Evolutionary conservation across 2,888 invertebrate genomes (phyloP).

Genomic region (Polydesmus complanatus): DNA sequence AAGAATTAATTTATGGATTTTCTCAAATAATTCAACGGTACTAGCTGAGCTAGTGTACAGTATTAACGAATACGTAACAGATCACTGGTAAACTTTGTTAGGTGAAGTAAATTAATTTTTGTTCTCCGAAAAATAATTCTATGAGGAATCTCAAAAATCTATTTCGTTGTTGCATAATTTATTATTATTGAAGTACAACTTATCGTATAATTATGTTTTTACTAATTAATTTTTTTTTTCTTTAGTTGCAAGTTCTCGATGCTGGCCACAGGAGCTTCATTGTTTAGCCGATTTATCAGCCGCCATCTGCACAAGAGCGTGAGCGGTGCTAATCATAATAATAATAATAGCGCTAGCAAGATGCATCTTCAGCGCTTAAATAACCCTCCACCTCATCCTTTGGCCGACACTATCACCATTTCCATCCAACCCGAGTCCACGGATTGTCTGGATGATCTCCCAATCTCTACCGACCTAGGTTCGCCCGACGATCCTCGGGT

Average conservation of each 20-base stretch:
- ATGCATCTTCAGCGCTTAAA: conserved; percentile 4
- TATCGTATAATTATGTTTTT: too few relatives aligned
- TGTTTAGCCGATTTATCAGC: neutral
- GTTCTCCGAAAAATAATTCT: too few relatives aligned
- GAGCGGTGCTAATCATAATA: neutral
- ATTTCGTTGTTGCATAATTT: too few relatives aligned
- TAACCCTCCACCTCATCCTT: neutral
- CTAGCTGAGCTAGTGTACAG: too few relatives aligned
- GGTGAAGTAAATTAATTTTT: too few relatives aligned
- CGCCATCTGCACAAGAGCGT: neutral
- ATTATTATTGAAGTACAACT: too few relatives aligned
- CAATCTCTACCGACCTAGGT: neutral
- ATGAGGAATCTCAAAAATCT: too few relatives aligned
- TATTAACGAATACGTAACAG: too few relatives aligned
- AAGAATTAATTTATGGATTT: too few relatives aligned
- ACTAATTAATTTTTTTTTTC: neutral
- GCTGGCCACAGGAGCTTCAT: neutral
- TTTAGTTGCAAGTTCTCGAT: neutral
- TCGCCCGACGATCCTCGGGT: neutral
- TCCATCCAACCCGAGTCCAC: conserved; percentile 10
- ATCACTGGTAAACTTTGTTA: too few relatives aligned
- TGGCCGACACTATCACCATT: conserved; percentile 13
- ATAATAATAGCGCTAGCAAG: neutral
- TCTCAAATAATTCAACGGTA: too few relatives aligned
- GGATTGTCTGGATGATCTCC: neutral